Percentiles rank a stretch among this genome's conserved stretches.
These are phyloP conservation scores for Melangyna quadrimaculata DNA, from an alignment of 2,888 invertebrate species.

Conservation along the genomic window DNA sequence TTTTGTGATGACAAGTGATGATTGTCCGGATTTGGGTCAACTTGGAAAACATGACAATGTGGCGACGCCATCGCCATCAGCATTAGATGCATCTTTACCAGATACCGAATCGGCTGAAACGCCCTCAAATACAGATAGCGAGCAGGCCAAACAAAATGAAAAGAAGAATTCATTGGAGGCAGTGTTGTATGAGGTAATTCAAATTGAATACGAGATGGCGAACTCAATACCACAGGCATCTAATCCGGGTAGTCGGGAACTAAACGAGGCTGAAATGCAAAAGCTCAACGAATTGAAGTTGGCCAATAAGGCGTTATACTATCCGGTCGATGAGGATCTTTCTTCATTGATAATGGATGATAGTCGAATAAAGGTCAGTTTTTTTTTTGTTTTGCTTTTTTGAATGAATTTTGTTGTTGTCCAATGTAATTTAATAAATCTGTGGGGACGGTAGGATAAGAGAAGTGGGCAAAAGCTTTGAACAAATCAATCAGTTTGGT, in stretches of 20 bases:
- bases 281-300: slow-evolving; percentile 92
- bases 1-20: slow-evolving; percentile 58
- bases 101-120: background rate
- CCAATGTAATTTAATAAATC: background rate
- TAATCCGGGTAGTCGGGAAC: slow-evolving; percentile 79
- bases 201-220: slow-evolving; percentile 89
- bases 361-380: slow-evolving; percentile 83
- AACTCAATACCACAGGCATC: slow-evolving; percentile 74
- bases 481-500: background rate
- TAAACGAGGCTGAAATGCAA: slow-evolving; percentile 90
- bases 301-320: slow-evolving; percentile 91
- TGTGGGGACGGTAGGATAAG: background rate
- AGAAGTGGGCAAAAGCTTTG: background rate
- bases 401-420: no score
- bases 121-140: slow-evolving; percentile 41
- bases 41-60: background rate
- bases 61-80: background rate
- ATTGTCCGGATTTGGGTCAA: slow-evolving; percentile 66
- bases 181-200: slow-evolving; percentile 92
- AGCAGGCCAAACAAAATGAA: slow-evolving; percentile 61
- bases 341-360: slow-evolving; percentile 86
- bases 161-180: slow-evolving; percentile 87
- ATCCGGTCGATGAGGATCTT: slow-evolving; percentile 92
- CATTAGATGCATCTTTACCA: background rate
- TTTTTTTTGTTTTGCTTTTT: background rate